Evolutionary conservation across 1,140 invertebrate species (phyloP), one percentile per base, ranked within the genome.

Genomic region (Magallana gigas): DNA sequence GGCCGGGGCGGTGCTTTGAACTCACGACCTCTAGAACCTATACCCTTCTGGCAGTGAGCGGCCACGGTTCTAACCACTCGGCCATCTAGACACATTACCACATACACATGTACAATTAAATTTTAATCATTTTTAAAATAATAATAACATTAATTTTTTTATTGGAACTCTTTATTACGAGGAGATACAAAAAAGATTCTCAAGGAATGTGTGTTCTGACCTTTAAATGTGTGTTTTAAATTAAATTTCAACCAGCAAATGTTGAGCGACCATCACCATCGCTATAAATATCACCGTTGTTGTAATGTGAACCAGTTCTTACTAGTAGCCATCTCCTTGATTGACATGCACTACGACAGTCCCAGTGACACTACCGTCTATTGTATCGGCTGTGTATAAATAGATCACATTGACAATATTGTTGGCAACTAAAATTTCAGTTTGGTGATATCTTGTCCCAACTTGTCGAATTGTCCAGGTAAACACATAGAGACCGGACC

Each of bases 391-490:
- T 18, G 64, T 8, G 36, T 36, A 1, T 8, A 71, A 8, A 71
- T 71, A 29, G 3, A 71, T 29, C 9, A 29, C 68, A 12, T 29
- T 29, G 12, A 9, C 23, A 29, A 71, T 23, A 8, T 29, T 71
- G 68, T 23, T 71, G 68, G 29, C 36, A 12, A 71, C 68, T 71
- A 71, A 11, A 18, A 71, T 5, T 29, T 71, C 68, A 12, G 68
- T 71, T 29, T 11, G 4, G 23, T 71, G 68, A 29, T 2, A 1
- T 12, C 23, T 12, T 4, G 7, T 7, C 4, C 23, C 68, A 71
- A 12, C 23, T 29, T 29, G 12, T n/a, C 48, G n/a, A n/a, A 82
- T 82, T 16, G 83, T 84, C 83, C 83, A 84, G 9, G 83, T 18
- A 62, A 84, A 84, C 8, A 59, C 83, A 60, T 36, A 84, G 4